Base-by-base conservation (phyloP, 1,140 invertebrate genomes). In the Musca vetustissima region DNA sequence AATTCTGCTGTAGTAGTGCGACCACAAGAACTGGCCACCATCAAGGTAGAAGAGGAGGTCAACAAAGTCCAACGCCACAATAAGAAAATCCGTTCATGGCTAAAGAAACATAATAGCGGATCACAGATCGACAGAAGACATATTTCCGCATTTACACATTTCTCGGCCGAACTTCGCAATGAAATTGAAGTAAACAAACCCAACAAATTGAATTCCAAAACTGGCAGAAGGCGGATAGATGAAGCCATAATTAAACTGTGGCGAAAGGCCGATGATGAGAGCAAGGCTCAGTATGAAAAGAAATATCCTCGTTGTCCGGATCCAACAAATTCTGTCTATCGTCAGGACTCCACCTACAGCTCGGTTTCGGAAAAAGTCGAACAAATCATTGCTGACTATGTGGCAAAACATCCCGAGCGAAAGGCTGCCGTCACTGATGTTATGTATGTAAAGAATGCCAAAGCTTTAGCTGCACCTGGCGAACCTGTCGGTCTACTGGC, bases 401-500 rank as follows among this genome's bases (percentile, higher is more conserved):
- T 57, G 48, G 64, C 24, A 57, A 75, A 89, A 3, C 76, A 83
- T 72, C 77, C 83, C 47, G 73, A 73, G 47, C 71, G 81, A 21
- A 84, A 85, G 68, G 73, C 79, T 1, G 86, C 84, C 52, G 84
- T 86, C 11, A 81, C 85, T 15, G 88, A 93, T 66, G 84, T 96
- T 48, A 86, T 98, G 68, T 89, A 90, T 72, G 83, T 89, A 14
- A 96, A 95, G 83, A 86, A 89, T 36, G 88, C 96, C 76, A 89
- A 88, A 72, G 88, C 92, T 0, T 80, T 95, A 70, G 92, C 90
- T 55, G 87, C 90, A 17, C 94, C 97, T 1, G 98, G 98, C 2
- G 98, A 99, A 84, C 91, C 96, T 13, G 98, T 99, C 15, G 98
- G 98, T 24, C 82, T 99, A 22, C 83, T 99, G 66, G 97, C 97